phyloP scores from a whole-genome alignment of 1,140 invertebrate genomes.

The Zaprionus kolodkinae region DNA sequence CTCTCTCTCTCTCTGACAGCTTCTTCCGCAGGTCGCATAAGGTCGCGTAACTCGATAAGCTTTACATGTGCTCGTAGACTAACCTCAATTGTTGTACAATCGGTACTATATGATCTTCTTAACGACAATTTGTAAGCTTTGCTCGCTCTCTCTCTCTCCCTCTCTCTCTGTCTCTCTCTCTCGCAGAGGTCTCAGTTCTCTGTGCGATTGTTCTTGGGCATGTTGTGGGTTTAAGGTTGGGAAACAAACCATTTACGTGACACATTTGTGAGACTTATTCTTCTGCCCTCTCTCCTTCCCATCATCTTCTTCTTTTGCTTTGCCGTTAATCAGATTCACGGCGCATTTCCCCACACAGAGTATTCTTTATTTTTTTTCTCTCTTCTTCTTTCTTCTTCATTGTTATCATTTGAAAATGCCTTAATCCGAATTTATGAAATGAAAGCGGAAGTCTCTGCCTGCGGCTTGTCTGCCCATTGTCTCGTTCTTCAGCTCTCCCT shows the following conservation, averaged over 20 bases:
- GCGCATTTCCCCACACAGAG: slow-evolving; percentile 63
- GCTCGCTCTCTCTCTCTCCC: slow-evolving; percentile 1
- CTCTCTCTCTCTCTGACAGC: slow-evolving; percentile 6
- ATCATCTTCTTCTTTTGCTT: slow-evolving; percentile 32
- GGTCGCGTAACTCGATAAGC: slow-evolving; percentile 29
- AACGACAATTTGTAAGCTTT: slow-evolving; percentile 43
- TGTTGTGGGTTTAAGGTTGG: slow-evolving; percentile 52
- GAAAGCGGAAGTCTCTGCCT: slow-evolving; percentile 73
- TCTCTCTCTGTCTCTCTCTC: slow-evolving; percentile 6
- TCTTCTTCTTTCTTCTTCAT: slow-evolving; percentile 47
- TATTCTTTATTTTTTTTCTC: slow-evolving; percentile 47
- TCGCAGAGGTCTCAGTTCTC: slow-evolving; percentile 6
- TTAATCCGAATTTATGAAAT: slow-evolving; percentile 82
- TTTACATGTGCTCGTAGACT: slow-evolving; percentile 19
- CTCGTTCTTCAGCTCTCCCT: slow-evolving; percentile 15
- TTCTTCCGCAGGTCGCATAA: slow-evolving; percentile 25
- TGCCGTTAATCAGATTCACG: slow-evolving; percentile 80
- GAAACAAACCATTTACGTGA: slow-evolving; percentile 70
- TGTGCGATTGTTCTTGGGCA: slow-evolving; percentile 45
- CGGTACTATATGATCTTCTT: slow-evolving; percentile 13
- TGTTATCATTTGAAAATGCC: slow-evolving; percentile 82
- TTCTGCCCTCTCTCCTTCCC: slow-evolving; percentile 2
- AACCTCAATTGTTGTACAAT: slow-evolving; percentile 41
- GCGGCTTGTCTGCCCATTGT: slow-evolving; percentile 76
- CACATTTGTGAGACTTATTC: slow-evolving; percentile 58